Evolutionary conservation across 2,113 vertebrate genomes (phyloP).

Genomic region (Neoarius graeffei): DNA sequence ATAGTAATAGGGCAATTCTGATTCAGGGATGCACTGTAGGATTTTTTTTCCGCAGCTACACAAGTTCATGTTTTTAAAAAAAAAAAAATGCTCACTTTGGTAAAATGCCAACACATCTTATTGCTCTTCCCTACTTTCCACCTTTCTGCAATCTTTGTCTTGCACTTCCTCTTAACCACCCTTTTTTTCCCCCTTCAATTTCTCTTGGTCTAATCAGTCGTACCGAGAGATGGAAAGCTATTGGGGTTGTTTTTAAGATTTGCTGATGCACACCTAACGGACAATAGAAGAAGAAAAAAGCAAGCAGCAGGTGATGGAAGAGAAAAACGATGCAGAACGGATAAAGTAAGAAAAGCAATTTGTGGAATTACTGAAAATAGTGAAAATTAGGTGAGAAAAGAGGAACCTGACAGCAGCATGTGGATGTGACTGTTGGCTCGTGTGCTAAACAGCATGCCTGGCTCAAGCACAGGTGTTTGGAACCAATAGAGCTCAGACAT

Average conservation of each 20-base stretch:
- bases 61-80: background rate
- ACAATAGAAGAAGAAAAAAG: background rate
- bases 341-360: background rate
- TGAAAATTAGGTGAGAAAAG: background rate
- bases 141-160: background rate
- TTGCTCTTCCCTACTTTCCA: background rate
- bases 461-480: conserved; percentile 28
- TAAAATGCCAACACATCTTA: background rate
- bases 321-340: background rate
- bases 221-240: background rate
- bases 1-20: background rate
- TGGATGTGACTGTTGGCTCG: conserved; percentile 24
- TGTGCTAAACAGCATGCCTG: conserved; percentile 37
- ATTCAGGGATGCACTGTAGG: background rate
- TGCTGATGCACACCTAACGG: too few relatives aligned
- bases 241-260: background rate
- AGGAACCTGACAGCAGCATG: background rate
- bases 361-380: background rate
- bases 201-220: background rate
- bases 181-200: background rate
- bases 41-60: background rate
- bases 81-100: background rate
- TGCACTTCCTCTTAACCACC: too few relatives aligned
- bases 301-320: background rate
- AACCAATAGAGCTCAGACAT: conserved; percentile 8